Conservation (phyloP, 2,888 invertebrate genomes). For the Sinodicranocentrus sp. region DNA sequence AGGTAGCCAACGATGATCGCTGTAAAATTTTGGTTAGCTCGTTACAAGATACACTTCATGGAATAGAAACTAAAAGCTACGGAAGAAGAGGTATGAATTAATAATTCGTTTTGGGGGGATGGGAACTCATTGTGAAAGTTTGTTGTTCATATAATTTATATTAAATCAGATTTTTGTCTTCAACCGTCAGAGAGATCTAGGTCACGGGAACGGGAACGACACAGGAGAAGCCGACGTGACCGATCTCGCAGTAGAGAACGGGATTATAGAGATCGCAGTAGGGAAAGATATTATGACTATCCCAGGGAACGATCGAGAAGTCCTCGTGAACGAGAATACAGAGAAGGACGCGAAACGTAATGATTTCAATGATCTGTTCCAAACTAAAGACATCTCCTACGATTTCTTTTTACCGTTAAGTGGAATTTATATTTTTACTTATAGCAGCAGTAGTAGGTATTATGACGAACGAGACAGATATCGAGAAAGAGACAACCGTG, state of each 20-base stretch:
- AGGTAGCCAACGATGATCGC: constrained; percentile 96
- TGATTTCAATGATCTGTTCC: not conserved
- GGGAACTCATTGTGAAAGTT: not conserved
- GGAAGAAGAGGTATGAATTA: constrained; percentile 80
- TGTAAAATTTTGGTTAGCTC: constrained; percentile 99
- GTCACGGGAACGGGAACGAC: constrained; percentile 80
- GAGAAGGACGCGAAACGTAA: constrained; percentile 86
- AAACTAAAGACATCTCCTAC: too few relatives aligned
- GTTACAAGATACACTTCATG: constrained; percentile 96
- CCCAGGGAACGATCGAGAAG: constrained; percentile 89
- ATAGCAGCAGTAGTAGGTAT: constrained; percentile 81
- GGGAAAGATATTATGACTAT: constrained; percentile 81
- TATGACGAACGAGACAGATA: constrained; percentile 94
- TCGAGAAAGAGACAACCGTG: constrained; percentile 83
- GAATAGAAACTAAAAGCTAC: constrained; percentile 99
- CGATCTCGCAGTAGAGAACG: constrained; percentile 80
- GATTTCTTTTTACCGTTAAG: constrained; percentile 1
- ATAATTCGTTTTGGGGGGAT: not conserved
- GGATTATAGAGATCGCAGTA: constrained; percentile 78
- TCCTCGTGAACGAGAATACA: constrained; percentile 86
- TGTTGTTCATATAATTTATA: not conserved
- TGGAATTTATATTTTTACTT: constrained; percentile 20
- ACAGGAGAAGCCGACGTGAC: constrained; percentile 84
- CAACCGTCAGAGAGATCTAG: constrained; percentile 79
- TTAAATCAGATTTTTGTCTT: not conserved